Evolutionary conservation across 2,888 invertebrate genomes (phyloP).

Genomic region (Perithous albicinctus): DNA sequence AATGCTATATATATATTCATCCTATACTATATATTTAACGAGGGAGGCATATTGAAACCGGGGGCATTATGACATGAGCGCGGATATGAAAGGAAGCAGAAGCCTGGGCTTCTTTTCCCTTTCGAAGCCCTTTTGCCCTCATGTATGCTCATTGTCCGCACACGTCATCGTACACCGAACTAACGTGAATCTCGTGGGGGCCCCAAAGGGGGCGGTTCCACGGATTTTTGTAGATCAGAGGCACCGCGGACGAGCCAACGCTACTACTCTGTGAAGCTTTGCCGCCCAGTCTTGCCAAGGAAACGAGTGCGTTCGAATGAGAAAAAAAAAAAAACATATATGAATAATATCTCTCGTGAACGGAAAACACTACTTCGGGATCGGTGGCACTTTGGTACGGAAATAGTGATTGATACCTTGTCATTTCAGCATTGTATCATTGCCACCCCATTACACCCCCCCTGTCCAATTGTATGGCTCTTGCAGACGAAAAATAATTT

Average conservation of each 20-base stretch:
- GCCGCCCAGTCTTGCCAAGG: conserved; percentile 13
- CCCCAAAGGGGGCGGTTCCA: conserved; percentile 51
- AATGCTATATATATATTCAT: conserved; percentile 7
- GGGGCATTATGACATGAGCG: conserved; percentile 60
- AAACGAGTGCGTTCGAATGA: conserved; percentile 24
- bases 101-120: conserved; percentile 27
- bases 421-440: too few species aligned
- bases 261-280: conserved; percentile 27
- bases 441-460: too few species aligned
- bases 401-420: too few species aligned
- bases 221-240: conserved; percentile 80
- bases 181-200: conserved; percentile 24
- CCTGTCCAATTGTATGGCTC: too few species aligned
- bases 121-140: conserved; percentile 42
- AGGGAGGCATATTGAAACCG: conserved; percentile 53
- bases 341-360: not conserved
- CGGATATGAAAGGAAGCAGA: conserved; percentile 57
- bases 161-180: conserved; percentile 60
- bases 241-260: conserved; percentile 64
- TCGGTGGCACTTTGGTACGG: too few species aligned
- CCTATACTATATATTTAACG: conserved; percentile 34
- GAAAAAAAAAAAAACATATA: conserved; percentile 12
- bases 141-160: conserved; percentile 56
- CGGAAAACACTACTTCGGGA: too few species aligned
- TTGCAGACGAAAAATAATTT: too few species aligned